Percentiles rank a stretch among this genome's conserved stretches.
phyloP scores from a whole-genome alignment of 2,888 invertebrate species.

The Kryphioiulus occultus region DNA sequence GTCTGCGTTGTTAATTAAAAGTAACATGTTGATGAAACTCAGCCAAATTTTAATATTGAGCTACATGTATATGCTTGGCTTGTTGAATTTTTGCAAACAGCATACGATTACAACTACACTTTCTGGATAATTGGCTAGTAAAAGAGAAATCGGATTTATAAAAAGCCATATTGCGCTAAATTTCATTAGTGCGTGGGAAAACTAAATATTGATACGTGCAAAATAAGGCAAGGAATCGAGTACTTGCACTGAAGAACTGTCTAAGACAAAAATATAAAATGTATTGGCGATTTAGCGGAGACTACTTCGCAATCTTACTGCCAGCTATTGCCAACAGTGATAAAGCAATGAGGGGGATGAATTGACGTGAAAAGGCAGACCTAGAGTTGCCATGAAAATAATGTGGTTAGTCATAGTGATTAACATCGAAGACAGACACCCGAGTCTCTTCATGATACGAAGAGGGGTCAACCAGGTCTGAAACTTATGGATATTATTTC shows the following conservation, averaged over 20 bases:
- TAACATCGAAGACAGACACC: background rate
- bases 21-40: no score
- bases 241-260: background rate
- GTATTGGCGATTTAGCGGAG: background rate
- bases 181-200: background rate
- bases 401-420: background rate
- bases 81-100: background rate
- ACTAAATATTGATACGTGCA: background rate
- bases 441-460: background rate
- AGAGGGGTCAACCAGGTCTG: background rate
- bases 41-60: no score
- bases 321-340: background rate
- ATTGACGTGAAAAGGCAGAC: background rate
- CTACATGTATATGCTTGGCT: background rate
- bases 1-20: no score
- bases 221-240: background rate
- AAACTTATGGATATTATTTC: conserved; percentile 27
- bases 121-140: background rate
- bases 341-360: conserved; percentile 8
- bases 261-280: background rate
- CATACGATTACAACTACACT: background rate
- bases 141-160: background rate
- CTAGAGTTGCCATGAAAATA: conserved; percentile 26
- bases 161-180: background rate
- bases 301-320: background rate